A percentile compares a stretch with the other conserved stretches of the same genome.
These are phyloP conservation scores for Cantharis flavilabris DNA, from an alignment of 2,888 invertebrate species.

Conservation along the genomic window DNA sequence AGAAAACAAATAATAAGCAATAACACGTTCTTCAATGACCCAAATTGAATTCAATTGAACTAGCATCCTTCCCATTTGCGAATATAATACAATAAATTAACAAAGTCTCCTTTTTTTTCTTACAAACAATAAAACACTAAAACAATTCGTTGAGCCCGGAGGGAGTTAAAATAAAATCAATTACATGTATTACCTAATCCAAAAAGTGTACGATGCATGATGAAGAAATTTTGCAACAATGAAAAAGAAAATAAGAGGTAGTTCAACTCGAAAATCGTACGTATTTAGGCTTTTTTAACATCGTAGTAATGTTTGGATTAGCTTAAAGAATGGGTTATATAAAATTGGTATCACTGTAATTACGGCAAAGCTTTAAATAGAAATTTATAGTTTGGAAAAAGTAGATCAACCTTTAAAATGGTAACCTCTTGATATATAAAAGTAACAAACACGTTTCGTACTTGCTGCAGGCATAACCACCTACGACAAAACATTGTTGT, in stretches of 20 bases:
- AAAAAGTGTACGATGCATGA: slow-evolving; percentile 26
- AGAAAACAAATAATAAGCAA: slow-evolving; percentile 7
- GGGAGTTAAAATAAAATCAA: slow-evolving; percentile 35
- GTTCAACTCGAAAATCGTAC: background rate
- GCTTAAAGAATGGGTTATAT: background rate
- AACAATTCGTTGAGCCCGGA: slow-evolving; percentile 33
- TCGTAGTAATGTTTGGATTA: background rate
- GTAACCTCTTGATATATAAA: slow-evolving; percentile 1
- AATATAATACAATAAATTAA: slow-evolving; percentile 32
- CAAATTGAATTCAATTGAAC: slow-evolving; percentile 31
- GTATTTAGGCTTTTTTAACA: background rate
- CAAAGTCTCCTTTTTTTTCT: slow-evolving; percentile 17
- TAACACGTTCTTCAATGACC: slow-evolving; percentile 34
- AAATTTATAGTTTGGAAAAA: background rate
- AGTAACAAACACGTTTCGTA: slow-evolving; percentile 13
- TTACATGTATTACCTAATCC: slow-evolving; percentile 35
- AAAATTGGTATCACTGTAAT: background rate
- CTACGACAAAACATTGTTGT: slow-evolving; percentile 49
- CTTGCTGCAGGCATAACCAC: slow-evolving; percentile 42
- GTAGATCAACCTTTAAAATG: slow-evolving; percentile 3
- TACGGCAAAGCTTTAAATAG: background rate
- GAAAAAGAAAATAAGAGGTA: background rate
- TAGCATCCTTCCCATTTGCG: slow-evolving; percentile 31
- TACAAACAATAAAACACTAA: slow-evolving; percentile 38
- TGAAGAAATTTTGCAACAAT: slow-evolving; percentile 10